Percentiles rank a stretch among this genome's conserved stretches.
Evolutionary conservation across 2,888 invertebrate species (phyloP).

Genomic region (Agrilus cyanescens): DNA sequence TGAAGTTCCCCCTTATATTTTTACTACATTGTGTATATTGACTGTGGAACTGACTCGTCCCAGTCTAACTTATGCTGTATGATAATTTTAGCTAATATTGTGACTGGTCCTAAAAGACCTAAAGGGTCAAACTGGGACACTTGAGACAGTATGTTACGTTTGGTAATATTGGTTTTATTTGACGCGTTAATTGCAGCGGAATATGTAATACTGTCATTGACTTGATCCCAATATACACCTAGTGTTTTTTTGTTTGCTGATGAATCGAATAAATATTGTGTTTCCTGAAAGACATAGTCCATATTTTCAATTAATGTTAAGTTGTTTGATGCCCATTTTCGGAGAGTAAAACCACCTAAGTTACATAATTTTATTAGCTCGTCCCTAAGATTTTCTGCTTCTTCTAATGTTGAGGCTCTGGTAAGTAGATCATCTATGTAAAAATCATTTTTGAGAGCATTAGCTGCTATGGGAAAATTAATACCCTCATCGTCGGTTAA

Average conservation of each 20-base stretch:
- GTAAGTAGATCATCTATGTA: too few species aligned
- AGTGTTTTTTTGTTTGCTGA: too few species aligned
- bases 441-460: neutral
- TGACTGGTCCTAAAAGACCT: conserved; percentile 17
- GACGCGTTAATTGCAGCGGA: neutral
- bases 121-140: conserved; percentile 17
- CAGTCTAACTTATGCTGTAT: conserved; percentile 12
- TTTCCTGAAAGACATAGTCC: too few species aligned
- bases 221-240: too few species aligned
- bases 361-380: too few species aligned
- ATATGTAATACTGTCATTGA: neutral
- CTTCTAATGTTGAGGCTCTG: too few species aligned
- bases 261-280: too few species aligned
- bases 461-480: neutral
- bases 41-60: conserved; percentile 11
- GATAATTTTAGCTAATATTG: conserved; percentile 16
- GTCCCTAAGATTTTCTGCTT: too few species aligned
- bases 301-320: too few species aligned
- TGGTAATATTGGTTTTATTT: conserved; percentile 1
- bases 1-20: neutral
- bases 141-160: conserved; percentile 10
- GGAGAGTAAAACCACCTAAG: too few species aligned
- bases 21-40: conserved; percentile 9
- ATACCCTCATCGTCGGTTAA: too few species aligned
- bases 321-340: too few species aligned